Conservation (phyloP, 2,797 vertebrate genomes). For the Rhinophrynus dorsalis region DNA sequence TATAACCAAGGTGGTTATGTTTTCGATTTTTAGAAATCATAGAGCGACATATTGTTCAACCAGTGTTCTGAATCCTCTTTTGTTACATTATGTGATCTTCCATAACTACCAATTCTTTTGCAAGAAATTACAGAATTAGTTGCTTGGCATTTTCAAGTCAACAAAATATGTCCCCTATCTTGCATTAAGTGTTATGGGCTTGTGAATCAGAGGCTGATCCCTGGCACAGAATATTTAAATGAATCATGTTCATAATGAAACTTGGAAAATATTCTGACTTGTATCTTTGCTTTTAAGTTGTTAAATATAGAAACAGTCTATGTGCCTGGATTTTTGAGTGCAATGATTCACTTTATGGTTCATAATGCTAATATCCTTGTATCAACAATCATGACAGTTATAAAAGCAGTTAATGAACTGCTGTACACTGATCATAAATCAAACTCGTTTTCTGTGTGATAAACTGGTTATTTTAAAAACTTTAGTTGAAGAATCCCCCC, state of each 20-base stretch:
- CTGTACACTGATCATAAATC: no score
- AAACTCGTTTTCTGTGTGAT: no score
- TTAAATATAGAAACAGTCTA: no score
- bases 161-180: not conserved
- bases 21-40: no score
- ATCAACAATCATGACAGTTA: not conserved
- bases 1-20: no score
- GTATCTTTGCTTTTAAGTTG: not conserved
- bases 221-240: not conserved
- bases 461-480: no score
- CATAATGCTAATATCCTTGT: not conserved
- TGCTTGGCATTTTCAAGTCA: not conserved
- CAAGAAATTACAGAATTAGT: not conserved
- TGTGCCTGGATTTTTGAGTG: not conserved
- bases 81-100: not conserved
- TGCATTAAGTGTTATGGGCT: not conserved
- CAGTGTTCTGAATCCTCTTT: no score
- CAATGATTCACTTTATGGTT: not conserved
- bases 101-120: not conserved
- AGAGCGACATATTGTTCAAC: no score
- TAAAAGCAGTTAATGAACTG: no score
- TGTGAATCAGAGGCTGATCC: not conserved
- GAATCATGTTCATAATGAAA: not conserved
- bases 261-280: constrained; percentile 7
- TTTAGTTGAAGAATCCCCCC: no score